Percentiles rank a stretch among this genome's conserved stretches.
Evolutionary conservation across 2,113 vertebrate genomes (phyloP).

Genomic region (Recurvirostra avosetta): DNA sequence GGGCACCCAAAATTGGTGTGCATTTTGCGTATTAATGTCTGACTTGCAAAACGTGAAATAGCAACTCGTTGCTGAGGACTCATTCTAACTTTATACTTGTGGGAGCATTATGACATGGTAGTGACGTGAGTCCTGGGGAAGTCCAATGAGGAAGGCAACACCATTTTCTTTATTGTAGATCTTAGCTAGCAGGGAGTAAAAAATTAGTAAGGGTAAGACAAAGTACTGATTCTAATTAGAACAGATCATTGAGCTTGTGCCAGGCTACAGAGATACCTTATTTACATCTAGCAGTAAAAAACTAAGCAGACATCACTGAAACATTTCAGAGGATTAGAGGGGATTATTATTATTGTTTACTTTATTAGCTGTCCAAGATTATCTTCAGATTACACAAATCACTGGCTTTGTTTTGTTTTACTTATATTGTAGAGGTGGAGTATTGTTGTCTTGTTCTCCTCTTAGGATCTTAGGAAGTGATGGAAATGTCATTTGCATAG

Average conservation of each 20-base stretch:
- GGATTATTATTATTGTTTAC: not conserved
- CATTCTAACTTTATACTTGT: not conserved
- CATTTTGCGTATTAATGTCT: not conserved
- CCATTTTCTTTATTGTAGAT: not conserved
- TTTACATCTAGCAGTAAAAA: not conserved
- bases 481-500: not conserved
- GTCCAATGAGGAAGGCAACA: not conserved
- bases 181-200: not conserved
- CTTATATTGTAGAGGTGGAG: not conserved
- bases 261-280: not conserved
- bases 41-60: not conserved
- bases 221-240: not conserved
- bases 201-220: not conserved
- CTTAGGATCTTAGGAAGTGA: not conserved
- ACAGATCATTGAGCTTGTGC: fast-evolving
- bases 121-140: not conserved
- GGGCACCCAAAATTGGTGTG: not conserved
- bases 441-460: not conserved
- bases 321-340: not conserved
- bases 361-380: not conserved
- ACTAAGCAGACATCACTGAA: not conserved
- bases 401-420: not conserved
- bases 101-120: not conserved
- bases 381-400: not conserved
- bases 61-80: not conserved